phyloP scores from a whole-genome alignment of 1,140 invertebrate genomes.

The Drosophila ironensis region DNA sequence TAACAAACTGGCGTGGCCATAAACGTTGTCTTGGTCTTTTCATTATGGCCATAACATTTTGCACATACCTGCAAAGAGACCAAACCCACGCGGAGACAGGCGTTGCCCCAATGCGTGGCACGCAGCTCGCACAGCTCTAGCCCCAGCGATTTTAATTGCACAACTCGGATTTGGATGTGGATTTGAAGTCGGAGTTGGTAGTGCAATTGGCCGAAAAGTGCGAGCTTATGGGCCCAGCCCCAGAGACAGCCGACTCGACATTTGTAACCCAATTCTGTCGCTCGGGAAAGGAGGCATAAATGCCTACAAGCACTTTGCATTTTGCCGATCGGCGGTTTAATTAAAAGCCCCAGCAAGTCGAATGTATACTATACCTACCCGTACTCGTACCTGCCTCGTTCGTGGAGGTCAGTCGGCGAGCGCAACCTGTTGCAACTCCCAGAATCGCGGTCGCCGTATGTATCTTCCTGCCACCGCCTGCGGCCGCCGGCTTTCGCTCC shows the following conservation, averaged over 20 bases:
- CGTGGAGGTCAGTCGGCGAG: conserved; percentile 55
- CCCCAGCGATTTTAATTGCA: conserved; percentile 73
- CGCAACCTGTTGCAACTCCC: conserved; percentile 45
- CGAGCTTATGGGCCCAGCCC: conserved; percentile 65
- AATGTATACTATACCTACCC: conserved; percentile 25
- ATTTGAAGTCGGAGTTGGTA: conserved; percentile 36
- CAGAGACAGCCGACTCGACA: conserved; percentile 41
- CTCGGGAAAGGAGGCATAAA: conserved; percentile 36
- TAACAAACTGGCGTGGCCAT: conserved; percentile 33
- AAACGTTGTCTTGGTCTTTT: conserved; percentile 52
- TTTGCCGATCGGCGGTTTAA: conserved; percentile 54
- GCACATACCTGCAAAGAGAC: conserved; percentile 55
- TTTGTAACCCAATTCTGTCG: conserved; percentile 76
- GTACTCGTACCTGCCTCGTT: conserved; percentile 54
- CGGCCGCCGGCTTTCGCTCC: too few relatives aligned
- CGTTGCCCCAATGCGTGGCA: conserved; percentile 47
- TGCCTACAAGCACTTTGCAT: conserved; percentile 69
- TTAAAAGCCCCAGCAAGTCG: conserved; percentile 49
- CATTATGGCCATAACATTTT: conserved; percentile 76
- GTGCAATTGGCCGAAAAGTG: conserved; percentile 28
- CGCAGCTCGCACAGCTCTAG: conserved; percentile 55
- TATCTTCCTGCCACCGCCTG: neutral
- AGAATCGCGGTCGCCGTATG: neutral
- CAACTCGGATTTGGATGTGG: conserved; percentile 41
- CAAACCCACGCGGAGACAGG: conserved; percentile 49